phyloP scores from a whole-genome alignment of 2,113 vertebrate genomes.

The Pimephales promelas region DNA sequence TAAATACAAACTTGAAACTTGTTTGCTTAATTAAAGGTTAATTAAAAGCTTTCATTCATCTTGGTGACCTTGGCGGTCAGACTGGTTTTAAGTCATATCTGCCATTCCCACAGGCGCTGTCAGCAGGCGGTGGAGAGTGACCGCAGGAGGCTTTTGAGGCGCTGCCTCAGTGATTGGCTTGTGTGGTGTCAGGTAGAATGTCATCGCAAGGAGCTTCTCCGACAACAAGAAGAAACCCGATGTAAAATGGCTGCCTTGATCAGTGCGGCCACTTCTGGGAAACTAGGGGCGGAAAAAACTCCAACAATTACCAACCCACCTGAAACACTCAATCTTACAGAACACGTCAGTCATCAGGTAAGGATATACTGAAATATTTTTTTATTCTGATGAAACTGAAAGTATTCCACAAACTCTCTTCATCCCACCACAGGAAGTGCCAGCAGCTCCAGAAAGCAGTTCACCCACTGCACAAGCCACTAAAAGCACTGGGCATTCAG shows the following conservation, averaged over 20 bases:
- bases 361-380: constrained; percentile 20
- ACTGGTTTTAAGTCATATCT: constrained; percentile 12
- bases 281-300: constrained; percentile 53
- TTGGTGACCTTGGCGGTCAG: neutral
- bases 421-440: neutral
- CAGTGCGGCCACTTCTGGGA: constrained; percentile 72
- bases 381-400: constrained; percentile 6
- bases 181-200: constrained; percentile 76
- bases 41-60: constrained; percentile 2
- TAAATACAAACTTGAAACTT: no score
- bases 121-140: constrained; percentile 80
- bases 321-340: constrained; percentile 47
- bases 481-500: neutral
- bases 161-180: constrained; percentile 83
- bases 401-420: neutral
- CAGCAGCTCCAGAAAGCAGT: constrained; percentile 24
- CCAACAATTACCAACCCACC: constrained; percentile 30
- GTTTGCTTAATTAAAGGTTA: constrained; percentile 6
- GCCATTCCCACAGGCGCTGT: constrained; percentile 73
- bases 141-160: constrained; percentile 75
- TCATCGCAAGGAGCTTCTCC: constrained; percentile 73
- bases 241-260: constrained; percentile 87
- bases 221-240: constrained; percentile 79
- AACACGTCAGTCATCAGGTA: constrained; percentile 57
- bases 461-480: neutral